These are phyloP conservation scores for Luperina testacea DNA, from an alignment of 2,888 invertebrate genomes.

Conservation along the genomic window DNA sequence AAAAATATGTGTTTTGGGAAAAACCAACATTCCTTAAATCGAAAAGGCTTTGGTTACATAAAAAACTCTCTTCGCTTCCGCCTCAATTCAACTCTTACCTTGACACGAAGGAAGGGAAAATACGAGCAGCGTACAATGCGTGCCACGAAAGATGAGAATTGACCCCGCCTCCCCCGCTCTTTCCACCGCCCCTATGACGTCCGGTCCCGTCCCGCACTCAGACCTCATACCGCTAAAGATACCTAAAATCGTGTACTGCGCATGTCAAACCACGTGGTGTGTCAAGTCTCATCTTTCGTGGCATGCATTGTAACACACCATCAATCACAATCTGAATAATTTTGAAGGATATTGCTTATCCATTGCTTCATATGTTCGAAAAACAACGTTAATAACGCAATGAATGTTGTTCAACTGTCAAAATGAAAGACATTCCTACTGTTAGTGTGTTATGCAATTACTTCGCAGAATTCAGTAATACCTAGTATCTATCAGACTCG, in stretches of 20 bases:
- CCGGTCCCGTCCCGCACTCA: no score
- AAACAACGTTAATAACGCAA: not conserved
- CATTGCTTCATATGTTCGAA: not conserved
- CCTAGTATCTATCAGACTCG: not conserved
- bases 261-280: no score
- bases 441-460: not conserved
- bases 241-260: no score
- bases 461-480: not conserved
- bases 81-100: not conserved
- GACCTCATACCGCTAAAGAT: no score
- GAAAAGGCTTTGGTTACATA: not conserved
- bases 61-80: no score
- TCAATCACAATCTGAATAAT: not conserved
- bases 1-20: not conserved
- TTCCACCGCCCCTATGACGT: no score
- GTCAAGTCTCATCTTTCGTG: no score
- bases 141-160: no score
- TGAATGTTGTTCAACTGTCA: not conserved
- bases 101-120: not conserved
- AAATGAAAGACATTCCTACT: not conserved
- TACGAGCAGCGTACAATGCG: no score
- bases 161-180: no score
- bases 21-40: not conserved
- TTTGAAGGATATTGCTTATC: not conserved
- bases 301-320: not conserved